phyloP scores from a whole-genome alignment of 2,888 invertebrate genomes.

The Drosophila nr. medialis region DNA sequence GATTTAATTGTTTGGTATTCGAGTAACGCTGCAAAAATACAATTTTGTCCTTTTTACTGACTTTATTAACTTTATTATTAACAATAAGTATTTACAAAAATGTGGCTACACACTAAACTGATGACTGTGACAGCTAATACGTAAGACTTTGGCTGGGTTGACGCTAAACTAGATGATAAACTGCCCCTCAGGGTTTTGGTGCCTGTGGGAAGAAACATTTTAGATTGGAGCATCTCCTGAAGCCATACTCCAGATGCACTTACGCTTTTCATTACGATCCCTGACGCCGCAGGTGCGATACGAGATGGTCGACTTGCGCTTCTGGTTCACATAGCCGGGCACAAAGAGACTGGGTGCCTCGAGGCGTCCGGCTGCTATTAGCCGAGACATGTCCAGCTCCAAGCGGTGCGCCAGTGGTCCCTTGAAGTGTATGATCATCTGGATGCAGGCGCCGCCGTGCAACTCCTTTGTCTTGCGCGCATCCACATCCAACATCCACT shows the following conservation, averaged over 20 bases:
- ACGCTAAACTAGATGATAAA: slow-evolving; percentile 56
- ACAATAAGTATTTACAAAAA: slow-evolving; percentile 34
- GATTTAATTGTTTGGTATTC: not conserved
- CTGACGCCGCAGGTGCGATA: slow-evolving; percentile 91
- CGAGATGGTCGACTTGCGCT: slow-evolving; percentile 89
- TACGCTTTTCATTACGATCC: slow-evolving; percentile 90
- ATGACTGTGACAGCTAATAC: slow-evolving; percentile 60
- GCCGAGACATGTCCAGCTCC: slow-evolving; percentile 91
- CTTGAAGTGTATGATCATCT: slow-evolving; percentile 94
- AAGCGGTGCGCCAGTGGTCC: slow-evolving; percentile 91
- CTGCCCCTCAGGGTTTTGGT: slow-evolving; percentile 63
- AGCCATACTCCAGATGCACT: slow-evolving; percentile 23
- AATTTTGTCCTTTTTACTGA: not conserved
- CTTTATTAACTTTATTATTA: slow-evolving; percentile 4
- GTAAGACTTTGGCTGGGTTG: slow-evolving; percentile 58
- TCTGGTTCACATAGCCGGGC: slow-evolving; percentile 90
- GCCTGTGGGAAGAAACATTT: slow-evolving; percentile 41
- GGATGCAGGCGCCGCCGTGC: slow-evolving; percentile 92
- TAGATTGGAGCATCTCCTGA: no score
- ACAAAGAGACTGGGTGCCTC: slow-evolving; percentile 91
- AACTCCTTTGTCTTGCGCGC: slow-evolving; percentile 91
- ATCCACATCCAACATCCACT: slow-evolving; percentile 95
- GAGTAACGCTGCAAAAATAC: not conserved
- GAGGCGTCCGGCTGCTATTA: slow-evolving; percentile 90
- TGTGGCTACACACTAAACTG: slow-evolving; percentile 40